Base-by-base conservation (phyloP, 2,797 vertebrate genomes). In the Heliangelus exortis region DNA sequence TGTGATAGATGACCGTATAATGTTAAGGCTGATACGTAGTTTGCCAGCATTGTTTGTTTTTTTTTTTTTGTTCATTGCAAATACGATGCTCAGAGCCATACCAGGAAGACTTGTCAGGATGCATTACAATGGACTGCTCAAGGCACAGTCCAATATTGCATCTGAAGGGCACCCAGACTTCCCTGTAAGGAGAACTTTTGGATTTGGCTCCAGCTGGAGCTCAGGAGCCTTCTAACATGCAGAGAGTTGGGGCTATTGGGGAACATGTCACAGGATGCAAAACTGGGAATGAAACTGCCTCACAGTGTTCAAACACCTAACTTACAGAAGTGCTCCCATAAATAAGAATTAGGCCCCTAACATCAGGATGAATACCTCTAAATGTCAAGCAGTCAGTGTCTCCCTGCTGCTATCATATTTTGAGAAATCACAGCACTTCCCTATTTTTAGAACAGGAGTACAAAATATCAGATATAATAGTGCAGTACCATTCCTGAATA, bases 371-470 rank as follows among this genome's bases (percentile, higher is more conserved):
- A 91, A 26, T 57, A 57, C 10, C 39, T 39, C 34, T 50, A 85
- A 45, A 78, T 51, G n/a, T n/a, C 65, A 87, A 80, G 94, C 92
- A 95, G 25, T 23, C 67, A 84, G 48, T 10, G 11, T 75, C 92
- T 85, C 63, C 61, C 84, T 87, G 72, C 41, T 26, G 29, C 47
- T 93, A 16, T 62, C 39, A 17, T 39, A 65, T 28, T 77, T 76
- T 54, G 22, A 95, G 63, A 73, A 91, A 84, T 62, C 68, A 71
- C 45, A 94, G 88, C 86, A 90, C 77, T 85, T 84, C 55, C 26
- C 68, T 91, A 72, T 95, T 93, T 95, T 88, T 92, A 91, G 86
- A 95, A 89, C 15, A 85, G 50, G 36, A 93, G 72, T 54, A 51
- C 51, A 69, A 63, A 91, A 86, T 86, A 63, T 54, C 84, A 88